These are phyloP conservation scores for Diachasmimorpha longicaudata DNA, from an alignment of 1,140 invertebrate species.

Conservation along the genomic window DNA sequence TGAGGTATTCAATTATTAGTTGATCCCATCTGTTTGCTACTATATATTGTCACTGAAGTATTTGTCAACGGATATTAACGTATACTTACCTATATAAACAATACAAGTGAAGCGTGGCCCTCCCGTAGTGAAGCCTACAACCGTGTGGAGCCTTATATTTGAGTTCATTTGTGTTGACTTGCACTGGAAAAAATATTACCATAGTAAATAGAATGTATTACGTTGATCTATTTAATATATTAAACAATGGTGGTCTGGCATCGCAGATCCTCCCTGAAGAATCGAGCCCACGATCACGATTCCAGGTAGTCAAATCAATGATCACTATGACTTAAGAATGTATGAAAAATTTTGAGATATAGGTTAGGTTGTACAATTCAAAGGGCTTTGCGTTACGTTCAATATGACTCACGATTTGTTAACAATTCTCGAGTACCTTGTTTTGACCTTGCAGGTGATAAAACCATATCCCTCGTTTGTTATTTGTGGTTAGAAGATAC, in stretches of 20 bases:
- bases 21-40: too few relatives aligned
- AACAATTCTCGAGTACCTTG: neutral
- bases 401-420: too few relatives aligned
- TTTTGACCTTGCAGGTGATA: slow-evolving; percentile 74
- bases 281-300: neutral
- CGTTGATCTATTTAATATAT: neutral
- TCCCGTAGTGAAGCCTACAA: too few relatives aligned
- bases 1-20: too few relatives aligned
- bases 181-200: neutral
- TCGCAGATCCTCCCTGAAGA: neutral
- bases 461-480: slow-evolving; percentile 84
- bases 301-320: neutral
- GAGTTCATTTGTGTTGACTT: neutral
- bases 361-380: neutral
- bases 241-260: neutral
- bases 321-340: neutral
- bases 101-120: neutral
- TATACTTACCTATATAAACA: neutral
- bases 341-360: neutral
- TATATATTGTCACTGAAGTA: too few relatives aligned
- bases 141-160: neutral
- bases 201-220: neutral
- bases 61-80: neutral
- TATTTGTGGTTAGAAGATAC: slow-evolving; percentile 79
- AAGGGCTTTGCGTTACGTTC: neutral